Conservation (phyloP, 2,797 vertebrate genomes). For the Takifugu rubripes region DNA sequence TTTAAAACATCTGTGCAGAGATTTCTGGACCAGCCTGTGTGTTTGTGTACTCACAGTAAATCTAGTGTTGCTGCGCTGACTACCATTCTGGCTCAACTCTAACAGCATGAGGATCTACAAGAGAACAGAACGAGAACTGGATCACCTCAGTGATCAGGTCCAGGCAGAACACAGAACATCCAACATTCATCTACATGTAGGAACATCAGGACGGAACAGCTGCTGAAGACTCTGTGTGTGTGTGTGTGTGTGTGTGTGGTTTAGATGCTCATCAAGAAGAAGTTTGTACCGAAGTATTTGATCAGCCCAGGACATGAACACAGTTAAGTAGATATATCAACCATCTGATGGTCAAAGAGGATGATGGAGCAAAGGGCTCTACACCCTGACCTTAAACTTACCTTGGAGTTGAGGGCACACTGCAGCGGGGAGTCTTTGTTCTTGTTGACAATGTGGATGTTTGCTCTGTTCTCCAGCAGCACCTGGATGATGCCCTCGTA, state of each 20-base stretch:
- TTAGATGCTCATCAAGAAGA: too few species aligned
- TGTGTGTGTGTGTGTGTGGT: too few species aligned
- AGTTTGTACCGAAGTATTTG: too few species aligned
- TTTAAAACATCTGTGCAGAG: too few species aligned
- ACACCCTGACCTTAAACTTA: constrained; percentile 4
- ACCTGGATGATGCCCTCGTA: constrained; percentile 92
- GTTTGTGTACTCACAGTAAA: constrained; percentile 70
- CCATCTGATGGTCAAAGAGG: not conserved
- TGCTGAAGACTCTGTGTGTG: too few species aligned
- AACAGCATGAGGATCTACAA: constrained; percentile 84
- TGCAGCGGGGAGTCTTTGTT: constrained; percentile 84
- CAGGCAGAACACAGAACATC: too few species aligned
- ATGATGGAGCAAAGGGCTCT: not conserved
- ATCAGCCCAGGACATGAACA: too few species aligned
- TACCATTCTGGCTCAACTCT: constrained; percentile 71
- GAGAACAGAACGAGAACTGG: constrained; percentile 4
- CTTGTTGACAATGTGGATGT: constrained; percentile 78
- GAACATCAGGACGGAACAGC: not conserved
- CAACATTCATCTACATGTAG: not conserved
- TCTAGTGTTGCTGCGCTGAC: constrained; percentile 68
- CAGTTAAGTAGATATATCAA: too few species aligned
- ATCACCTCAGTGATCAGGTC: not conserved
- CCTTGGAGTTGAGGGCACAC: constrained; percentile 94
- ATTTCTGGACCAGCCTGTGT: too few species aligned
- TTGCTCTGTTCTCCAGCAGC: constrained; percentile 89